These are phyloP conservation scores for Drosophila eohydei DNA, from an alignment of 2,888 invertebrate species.

Conservation along the genomic window DNA sequence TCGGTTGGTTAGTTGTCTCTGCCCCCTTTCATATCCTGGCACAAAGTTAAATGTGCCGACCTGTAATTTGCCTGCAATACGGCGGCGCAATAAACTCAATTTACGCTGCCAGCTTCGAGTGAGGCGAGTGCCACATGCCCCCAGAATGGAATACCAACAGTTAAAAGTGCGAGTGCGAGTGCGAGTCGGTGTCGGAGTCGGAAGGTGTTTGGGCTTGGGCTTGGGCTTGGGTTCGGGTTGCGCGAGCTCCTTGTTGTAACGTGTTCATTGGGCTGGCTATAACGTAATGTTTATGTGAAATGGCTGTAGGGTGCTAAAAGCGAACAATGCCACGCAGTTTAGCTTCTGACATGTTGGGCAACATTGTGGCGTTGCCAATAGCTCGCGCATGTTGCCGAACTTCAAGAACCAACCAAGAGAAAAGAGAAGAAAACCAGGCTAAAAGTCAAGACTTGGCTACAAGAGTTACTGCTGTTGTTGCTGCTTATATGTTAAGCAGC, in stretches of 20 bases:
- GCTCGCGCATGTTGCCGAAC: conserved; percentile 53
- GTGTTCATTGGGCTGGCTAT: conserved; percentile 68
- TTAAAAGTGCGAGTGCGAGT: background rate
- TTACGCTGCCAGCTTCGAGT: conserved; percentile 53
- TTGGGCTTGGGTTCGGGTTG: conserved; percentile 8
- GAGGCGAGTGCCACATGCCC: conserved; percentile 68
- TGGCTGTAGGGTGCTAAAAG: conserved; percentile 74
- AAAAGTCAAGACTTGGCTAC: conserved; percentile 3
- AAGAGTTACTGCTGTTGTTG: background rate
- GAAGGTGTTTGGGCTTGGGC: conserved; percentile 1
- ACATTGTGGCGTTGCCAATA: conserved; percentile 59
- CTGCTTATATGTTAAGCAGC: conserved; percentile 41
- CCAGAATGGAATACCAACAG: conserved; percentile 42
- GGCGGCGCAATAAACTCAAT: conserved; percentile 79
- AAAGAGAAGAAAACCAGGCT: background rate
- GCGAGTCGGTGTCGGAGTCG: background rate
- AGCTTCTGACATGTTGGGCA: conserved; percentile 74
- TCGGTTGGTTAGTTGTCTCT: conserved; percentile 28
- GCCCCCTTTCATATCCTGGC: conserved; percentile 69
- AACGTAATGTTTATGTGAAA: conserved; percentile 69
- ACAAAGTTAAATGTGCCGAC: conserved; percentile 82
- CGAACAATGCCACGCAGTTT: conserved; percentile 66
- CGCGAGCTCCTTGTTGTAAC: conserved; percentile 61
- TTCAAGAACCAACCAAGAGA: conserved; percentile 15
- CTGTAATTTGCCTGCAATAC: conserved; percentile 81